Evolutionary conservation across 1,140 invertebrate genomes (phyloP).

Genomic region (Campoletis sonorensis): DNA sequence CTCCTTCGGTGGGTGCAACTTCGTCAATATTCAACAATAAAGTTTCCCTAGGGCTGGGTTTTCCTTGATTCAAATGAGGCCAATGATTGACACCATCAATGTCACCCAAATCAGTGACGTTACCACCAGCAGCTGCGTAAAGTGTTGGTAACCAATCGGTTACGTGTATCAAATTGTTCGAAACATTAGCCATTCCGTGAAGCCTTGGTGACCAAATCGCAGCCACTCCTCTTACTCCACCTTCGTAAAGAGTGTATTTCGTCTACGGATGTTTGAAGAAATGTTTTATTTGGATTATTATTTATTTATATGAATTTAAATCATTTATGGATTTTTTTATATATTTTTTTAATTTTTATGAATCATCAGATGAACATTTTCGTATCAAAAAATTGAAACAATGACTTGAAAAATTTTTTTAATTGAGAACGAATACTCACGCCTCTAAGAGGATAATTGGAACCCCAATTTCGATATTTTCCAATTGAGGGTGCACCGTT

Average conservation of each 20-base stretch:
- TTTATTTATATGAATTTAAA: no score
- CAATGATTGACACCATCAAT: slow-evolving; percentile 82
- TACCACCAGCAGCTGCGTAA: slow-evolving; percentile 77
- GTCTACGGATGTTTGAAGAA: slow-evolving; percentile 71
- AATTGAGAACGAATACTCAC: slow-evolving; percentile 67
- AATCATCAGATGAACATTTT: no score
- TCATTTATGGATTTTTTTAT: no score
- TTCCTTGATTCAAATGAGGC: slow-evolving; percentile 71
- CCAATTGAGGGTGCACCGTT: slow-evolving; percentile 79
- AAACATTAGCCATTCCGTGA: slow-evolving; percentile 73
- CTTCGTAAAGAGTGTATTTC: slow-evolving; percentile 85
- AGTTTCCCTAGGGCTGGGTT: slow-evolving; percentile 62
- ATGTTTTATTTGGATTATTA: slow-evolving; percentile 11
- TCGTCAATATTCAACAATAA: slow-evolving; percentile 77
- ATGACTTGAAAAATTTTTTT: no score
- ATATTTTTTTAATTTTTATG: no score
- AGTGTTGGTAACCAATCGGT: slow-evolving; percentile 86
- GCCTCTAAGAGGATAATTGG: slow-evolving; percentile 83
- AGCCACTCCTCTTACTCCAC: slow-evolving; percentile 81
- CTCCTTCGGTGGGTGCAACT: slow-evolving; percentile 71
- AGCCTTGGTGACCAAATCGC: slow-evolving; percentile 82
- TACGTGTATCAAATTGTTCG: slow-evolving; percentile 80
- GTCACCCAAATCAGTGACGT: slow-evolving; percentile 69
- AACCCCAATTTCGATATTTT: slow-evolving; percentile 79
- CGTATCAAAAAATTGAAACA: no score